Conservation (phyloP, 2,797 vertebrate species). For the Myotis pilosus region DNA sequence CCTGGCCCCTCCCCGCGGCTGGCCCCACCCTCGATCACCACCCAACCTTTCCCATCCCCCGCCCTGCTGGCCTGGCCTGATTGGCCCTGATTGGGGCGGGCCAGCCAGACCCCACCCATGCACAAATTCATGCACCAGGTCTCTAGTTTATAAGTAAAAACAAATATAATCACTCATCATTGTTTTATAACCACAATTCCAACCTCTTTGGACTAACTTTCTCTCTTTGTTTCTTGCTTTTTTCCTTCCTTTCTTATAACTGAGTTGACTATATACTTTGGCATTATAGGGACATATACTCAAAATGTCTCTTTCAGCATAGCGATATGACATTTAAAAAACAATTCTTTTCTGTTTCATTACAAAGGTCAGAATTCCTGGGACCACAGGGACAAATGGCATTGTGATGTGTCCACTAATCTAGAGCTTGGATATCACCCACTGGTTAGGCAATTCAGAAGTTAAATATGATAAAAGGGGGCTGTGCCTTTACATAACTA, state of each 20-base stretch:
- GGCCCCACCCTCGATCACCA: no score
- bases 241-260: background rate
- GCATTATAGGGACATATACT: background rate
- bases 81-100: no score
- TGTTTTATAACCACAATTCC: background rate
- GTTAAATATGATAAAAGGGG: background rate
- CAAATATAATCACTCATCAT: background rate
- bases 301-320: slow-evolving; percentile 26
- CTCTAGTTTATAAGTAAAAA: background rate
- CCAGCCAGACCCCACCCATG: no score
- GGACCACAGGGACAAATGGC: background rate
- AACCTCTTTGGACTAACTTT: background rate
- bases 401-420: background rate
- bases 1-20: no score
- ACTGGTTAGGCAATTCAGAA: background rate
- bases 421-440: background rate
- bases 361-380: background rate
- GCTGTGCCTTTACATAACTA: background rate
- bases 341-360: background rate
- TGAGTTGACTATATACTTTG: background rate
- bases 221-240: background rate
- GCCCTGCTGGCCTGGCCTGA: rapidly evolving
- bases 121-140: no score
- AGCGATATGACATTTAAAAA: slow-evolving; percentile 29
- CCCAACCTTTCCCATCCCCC: no score